Conservation (phyloP, 2,888 invertebrate species). For the Pollenia labialis region DNA sequence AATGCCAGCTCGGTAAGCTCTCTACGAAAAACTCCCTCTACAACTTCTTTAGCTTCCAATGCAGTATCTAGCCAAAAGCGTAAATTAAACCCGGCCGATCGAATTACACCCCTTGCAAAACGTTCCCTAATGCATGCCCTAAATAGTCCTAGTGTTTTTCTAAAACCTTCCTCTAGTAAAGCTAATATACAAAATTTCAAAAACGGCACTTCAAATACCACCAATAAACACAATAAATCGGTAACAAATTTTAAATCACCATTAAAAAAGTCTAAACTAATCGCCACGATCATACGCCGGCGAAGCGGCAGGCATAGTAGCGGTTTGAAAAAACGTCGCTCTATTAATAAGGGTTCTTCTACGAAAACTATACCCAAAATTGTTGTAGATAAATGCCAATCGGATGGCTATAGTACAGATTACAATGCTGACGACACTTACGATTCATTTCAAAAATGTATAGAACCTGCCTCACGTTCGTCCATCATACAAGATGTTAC, state of each 20-base stretch:
- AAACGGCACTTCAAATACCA: not conserved
- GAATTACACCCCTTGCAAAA: constrained; percentile 77
- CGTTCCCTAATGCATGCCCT: constrained; percentile 79
- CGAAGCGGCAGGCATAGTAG: constrained; percentile 78
- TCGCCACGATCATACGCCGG: constrained; percentile 79
- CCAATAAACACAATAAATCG: constrained; percentile 61
- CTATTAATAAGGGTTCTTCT: constrained; percentile 63
- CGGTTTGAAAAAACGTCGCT: constrained; percentile 75
- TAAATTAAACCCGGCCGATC: constrained; percentile 74
- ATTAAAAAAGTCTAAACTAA: constrained; percentile 77
- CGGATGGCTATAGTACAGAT: constrained; percentile 62
- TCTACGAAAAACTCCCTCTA: constrained; percentile 78
- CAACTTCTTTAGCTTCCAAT: constrained; percentile 61
- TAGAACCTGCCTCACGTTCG: constrained; percentile 77
- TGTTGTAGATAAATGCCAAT: constrained; percentile 48
- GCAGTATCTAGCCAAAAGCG: constrained; percentile 78
- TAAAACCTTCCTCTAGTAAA: constrained; percentile 67
- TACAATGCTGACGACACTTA: constrained; percentile 74
- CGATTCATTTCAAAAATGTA: constrained; percentile 77
- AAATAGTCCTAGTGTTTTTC: constrained; percentile 76
- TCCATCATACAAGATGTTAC: constrained; percentile 73
- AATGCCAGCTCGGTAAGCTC: constrained; percentile 75
- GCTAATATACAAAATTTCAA: not conserved
- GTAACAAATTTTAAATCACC: constrained; percentile 76
- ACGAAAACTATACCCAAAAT: constrained; percentile 60